Base-by-base conservation (phyloP, 2,797 vertebrate genomes). In the Psittacula derbiana region DNA sequence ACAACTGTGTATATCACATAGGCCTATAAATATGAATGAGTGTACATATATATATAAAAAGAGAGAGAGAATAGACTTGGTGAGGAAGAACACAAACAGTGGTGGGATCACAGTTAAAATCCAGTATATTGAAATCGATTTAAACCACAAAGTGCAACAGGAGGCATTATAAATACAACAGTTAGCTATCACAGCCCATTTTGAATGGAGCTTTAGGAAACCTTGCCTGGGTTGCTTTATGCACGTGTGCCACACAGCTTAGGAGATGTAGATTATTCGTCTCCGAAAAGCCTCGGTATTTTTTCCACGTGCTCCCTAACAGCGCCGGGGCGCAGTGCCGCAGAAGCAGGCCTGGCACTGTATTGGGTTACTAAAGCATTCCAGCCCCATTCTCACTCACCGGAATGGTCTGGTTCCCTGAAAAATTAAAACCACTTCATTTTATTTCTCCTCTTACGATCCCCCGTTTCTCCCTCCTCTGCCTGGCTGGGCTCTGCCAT, bases 331-430 rank as follows among this genome's bases (percentile, higher is more conserved):
- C 9, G 7, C 80, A 79, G 76, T 24, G 4, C 47, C 1, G 18
- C 88, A 75, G 78, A 36, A 88, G 78, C 76, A 83, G 57, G 67
- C 79, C 91, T 95, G 95, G 94, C 90, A 91, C 93, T 6, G 38
- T 13, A 80, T 85, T 92, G 73, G 70, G 23, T 96, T 92, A 86
- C 96, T 90, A n/a, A 87, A 92, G 93, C 71, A 85, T 96, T 92
- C 94, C 96, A 95, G 90, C 61, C 80, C 81, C 4, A 2, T 90
- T 93, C 80, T 84, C 91, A 86, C 88, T 96, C 76, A 6, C 74
- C 75, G 93, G 60, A 94, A 79, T 11, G 50, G 55, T 85, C 90
- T 89, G 90, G 64, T 89, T 86, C 86, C 73, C 80, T 86, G 71
- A 82, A 85, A 91, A 91, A 93, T 67, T 47, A 66, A 85, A 93